These are phyloP conservation scores for Melanotaenia duboulayi DNA, from an alignment of 2,113 vertebrate genomes.

Conservation along the genomic window DNA sequence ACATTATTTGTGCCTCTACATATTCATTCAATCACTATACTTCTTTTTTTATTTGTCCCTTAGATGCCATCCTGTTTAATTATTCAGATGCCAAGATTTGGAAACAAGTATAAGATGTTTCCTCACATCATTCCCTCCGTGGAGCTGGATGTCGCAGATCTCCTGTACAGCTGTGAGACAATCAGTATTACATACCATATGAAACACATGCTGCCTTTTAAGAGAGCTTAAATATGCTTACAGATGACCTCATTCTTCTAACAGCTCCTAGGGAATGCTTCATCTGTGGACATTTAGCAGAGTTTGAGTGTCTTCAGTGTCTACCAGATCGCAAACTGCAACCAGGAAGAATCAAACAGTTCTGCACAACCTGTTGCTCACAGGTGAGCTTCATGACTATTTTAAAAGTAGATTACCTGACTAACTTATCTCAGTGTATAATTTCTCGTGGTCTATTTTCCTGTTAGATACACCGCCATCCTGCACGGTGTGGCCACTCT, in stretches of 20 bases:
- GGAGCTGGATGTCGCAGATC: conserved; percentile 84
- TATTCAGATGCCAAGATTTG: conserved; percentile 87
- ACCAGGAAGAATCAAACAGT: conserved; percentile 83
- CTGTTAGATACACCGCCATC: conserved; percentile 78
- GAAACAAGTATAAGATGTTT: conserved; percentile 87
- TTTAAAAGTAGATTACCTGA: not conserved
- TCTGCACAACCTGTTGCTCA: conserved; percentile 76
- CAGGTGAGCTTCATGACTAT: conserved; percentile 67
- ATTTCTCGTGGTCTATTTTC: not conserved
- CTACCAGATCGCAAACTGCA: conserved; percentile 79
- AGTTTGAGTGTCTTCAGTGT: conserved; percentile 81
- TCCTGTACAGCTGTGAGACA: conserved; percentile 81
- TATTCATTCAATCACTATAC: not conserved
- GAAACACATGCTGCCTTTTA: not conserved
- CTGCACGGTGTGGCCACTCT: conserved; percentile 67
- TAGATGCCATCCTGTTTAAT: conserved; percentile 84
- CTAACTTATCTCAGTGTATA: not conserved
- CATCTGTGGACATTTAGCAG: conserved; percentile 77
- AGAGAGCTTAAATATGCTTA: not conserved
- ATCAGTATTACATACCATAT: not conserved
- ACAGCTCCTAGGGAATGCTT: conserved; percentile 82
- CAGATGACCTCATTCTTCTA: not conserved
- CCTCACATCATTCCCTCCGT: conserved; percentile 84
- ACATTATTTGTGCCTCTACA: not conserved
- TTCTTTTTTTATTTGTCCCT: not conserved